These are phyloP conservation scores for Saccostrea echinata DNA, from an alignment of 1,140 invertebrate species.

Conservation along the genomic window DNA sequence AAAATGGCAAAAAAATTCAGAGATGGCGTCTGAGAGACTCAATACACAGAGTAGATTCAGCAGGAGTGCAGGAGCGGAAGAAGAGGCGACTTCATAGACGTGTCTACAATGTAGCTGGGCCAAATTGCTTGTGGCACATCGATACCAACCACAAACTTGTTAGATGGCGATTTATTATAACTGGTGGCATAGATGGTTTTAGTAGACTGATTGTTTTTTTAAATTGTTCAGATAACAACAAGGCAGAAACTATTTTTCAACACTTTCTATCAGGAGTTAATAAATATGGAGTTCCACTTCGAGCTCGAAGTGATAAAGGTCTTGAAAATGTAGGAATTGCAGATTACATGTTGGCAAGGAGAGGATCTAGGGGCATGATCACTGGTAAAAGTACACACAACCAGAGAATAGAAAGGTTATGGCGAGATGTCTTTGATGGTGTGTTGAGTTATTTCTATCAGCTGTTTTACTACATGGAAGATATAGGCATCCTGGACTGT, in stretches of 20 bases:
- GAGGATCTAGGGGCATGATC: constrained; percentile 27
- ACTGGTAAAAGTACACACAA: constrained; percentile 42
- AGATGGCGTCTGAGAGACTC: constrained; percentile 44
- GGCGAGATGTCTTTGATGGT: constrained; percentile 41
- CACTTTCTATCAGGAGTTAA: constrained; percentile 23
- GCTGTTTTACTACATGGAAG: constrained; percentile 13
- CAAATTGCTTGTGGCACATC: constrained; percentile 56
- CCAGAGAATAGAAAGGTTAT: constrained; percentile 50
- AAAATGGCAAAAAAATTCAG: no score
- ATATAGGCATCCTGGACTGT: neutral
- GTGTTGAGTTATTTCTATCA: constrained; percentile 25
- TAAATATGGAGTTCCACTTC: constrained; percentile 50
- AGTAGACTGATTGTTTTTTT: constrained; percentile 45
- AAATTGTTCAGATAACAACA: constrained; percentile 58
- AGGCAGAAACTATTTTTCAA: constrained; percentile 48
- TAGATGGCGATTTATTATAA: constrained; percentile 59
- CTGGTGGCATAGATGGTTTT: constrained; percentile 61
- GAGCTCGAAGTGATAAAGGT: constrained; percentile 58
- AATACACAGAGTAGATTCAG: constrained; percentile 38
- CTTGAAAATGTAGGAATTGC: constrained; percentile 57
- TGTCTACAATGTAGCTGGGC: constrained; percentile 45
- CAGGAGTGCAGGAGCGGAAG: constrained; percentile 23
- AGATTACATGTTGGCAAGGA: constrained; percentile 47
- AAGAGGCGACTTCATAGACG: constrained; percentile 46
- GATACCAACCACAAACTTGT: constrained; percentile 61